phyloP scores from a whole-genome alignment of 2,113 vertebrate genomes.

The Brachypteracias leptosomus region DNA sequence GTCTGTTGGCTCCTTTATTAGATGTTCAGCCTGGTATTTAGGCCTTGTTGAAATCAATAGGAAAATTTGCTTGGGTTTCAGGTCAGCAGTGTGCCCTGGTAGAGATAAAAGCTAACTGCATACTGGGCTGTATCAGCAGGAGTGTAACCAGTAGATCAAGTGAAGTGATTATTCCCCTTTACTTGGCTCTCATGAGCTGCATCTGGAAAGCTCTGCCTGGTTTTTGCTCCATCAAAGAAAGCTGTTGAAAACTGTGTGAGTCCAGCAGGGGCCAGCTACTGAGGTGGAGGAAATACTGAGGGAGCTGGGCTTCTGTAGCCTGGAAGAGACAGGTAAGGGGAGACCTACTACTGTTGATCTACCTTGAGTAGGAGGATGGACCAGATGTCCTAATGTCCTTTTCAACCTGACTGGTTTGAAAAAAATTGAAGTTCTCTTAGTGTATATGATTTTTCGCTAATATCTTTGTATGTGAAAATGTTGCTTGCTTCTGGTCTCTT shows the following conservation, averaged over 20 bases:
- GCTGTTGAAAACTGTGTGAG: neutral
- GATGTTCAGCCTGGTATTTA: conserved; percentile 25
- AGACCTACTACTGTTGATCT: neutral
- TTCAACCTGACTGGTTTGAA: neutral
- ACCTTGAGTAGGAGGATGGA: neutral
- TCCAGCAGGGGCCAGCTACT: neutral
- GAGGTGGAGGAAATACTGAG: neutral
- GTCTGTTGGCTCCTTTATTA: conserved; percentile 17
- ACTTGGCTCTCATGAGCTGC: neutral
- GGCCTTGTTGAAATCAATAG: conserved; percentile 13
- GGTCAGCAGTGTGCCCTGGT: neutral
- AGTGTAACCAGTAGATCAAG: neutral
- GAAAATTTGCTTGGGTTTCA: conserved; percentile 47
- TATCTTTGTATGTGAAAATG: neutral
- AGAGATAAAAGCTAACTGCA: conserved; percentile 10
- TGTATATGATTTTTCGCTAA: neutral
- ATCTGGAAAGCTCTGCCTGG: neutral
- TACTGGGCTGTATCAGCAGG: conserved; percentile 5
- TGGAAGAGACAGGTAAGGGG: neutral
- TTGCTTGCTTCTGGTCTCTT: neutral
- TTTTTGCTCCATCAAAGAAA: neutral
- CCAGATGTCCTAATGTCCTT: neutral
- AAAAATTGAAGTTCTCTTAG: neutral
- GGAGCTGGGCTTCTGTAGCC: neutral
- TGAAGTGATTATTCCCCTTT: neutral